Evolutionary conservation across 1,140 invertebrate genomes (phyloP).

Genomic region (Aradophagus sp.): DNA sequence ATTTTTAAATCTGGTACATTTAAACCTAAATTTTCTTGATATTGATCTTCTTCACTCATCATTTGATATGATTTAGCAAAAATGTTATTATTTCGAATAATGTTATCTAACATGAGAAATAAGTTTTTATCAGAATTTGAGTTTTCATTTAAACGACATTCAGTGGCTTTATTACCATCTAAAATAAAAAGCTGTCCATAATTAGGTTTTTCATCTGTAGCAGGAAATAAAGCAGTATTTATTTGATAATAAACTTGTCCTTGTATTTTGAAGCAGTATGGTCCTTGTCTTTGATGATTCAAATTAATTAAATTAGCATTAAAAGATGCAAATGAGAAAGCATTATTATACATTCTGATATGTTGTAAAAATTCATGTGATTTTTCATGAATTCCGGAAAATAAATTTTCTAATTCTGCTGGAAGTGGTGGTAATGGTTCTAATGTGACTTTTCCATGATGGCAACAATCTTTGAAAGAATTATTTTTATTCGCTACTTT

Average conservation of each 20-base stretch:
- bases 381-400: slow-evolving; percentile 13
- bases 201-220: not conserved
- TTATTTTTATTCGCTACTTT: slow-evolving; percentile 9
- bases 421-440: slow-evolving; percentile 19
- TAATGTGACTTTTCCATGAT: slow-evolving; percentile 18
- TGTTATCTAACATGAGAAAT: no score
- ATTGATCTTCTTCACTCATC: no score
- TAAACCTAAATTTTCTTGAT: no score
- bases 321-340: slow-evolving; percentile 32
- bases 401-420: slow-evolving; percentile 13
- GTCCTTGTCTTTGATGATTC: not conserved
- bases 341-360: slow-evolving; percentile 28
- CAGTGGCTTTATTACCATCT: not conserved
- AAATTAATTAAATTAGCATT: slow-evolving; percentile 8
- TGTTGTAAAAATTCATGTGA: slow-evolving; percentile 29
- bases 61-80: no score
- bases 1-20: no score
- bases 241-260: no score
- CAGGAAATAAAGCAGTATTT: not conserved
- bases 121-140: no score
- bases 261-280: no score
- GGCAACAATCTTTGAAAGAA: slow-evolving; percentile 29
- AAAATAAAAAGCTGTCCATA: not conserved
- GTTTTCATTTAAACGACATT: no score
- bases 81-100: no score